Conservation (phyloP, 2,888 invertebrate genomes). For the Meandrusa payeni region DNA sequence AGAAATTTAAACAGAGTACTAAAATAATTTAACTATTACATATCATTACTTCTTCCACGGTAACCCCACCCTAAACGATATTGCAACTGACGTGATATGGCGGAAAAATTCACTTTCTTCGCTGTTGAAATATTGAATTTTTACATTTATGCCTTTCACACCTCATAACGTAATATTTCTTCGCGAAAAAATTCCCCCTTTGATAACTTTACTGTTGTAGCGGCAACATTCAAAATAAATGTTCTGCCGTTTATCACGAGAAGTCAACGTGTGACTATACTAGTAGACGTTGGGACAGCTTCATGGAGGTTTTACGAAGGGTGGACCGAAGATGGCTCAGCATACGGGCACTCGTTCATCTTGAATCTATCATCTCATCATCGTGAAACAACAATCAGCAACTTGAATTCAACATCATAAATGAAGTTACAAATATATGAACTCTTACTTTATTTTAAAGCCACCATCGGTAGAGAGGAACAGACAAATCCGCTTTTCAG, state of each 20-base stretch:
- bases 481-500: too few species aligned
- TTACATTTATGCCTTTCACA: constrained; percentile 80
- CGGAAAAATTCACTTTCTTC: constrained; percentile 61
- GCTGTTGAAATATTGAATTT: constrained; percentile 75
- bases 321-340: too few species aligned
- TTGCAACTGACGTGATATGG: constrained; percentile 59
- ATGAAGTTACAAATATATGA: too few species aligned
- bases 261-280: constrained; percentile 50
- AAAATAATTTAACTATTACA: constrained; percentile 19
- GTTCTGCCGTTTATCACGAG: constrained; percentile 71
- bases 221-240: constrained; percentile 76
- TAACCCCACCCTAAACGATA: constrained; percentile 49
- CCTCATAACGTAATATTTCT: constrained; percentile 81
- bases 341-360: too few species aligned
- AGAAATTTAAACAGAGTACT: too few species aligned
- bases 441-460: too few species aligned
- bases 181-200: constrained; percentile 56
- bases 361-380: too few species aligned
- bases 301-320: background rate
- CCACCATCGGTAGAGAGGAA: too few species aligned
- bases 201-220: constrained; percentile 70
- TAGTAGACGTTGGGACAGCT: constrained; percentile 24
- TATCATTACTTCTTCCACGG: constrained; percentile 36
- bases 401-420: too few species aligned
- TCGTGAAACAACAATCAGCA: too few species aligned